Evolutionary conservation across 2,113 vertebrate genomes (phyloP).

Genomic region (Lepidiolamprologus cunningtoni): DNA sequence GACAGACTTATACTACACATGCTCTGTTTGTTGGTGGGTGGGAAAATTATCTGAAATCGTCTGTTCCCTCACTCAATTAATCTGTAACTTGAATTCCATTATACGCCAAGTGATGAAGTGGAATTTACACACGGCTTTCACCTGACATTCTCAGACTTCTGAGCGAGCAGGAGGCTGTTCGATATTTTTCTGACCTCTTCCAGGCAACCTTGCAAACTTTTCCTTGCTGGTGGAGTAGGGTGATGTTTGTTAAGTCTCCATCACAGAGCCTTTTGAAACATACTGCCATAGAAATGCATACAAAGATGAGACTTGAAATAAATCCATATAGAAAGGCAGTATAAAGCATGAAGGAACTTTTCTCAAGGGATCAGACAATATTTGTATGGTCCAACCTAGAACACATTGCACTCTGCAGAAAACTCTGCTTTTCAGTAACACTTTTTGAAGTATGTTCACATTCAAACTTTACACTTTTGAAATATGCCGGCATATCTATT

Average conservation of each 20-base stretch:
- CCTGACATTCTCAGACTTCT: not conserved
- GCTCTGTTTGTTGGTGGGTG: not conserved
- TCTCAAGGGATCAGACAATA: constrained; percentile 19
- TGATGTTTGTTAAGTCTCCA: constrained; percentile 24
- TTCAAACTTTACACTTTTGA: not conserved
- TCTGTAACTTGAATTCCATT: constrained; percentile 18
- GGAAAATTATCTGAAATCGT: not conserved
- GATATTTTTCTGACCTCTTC: constrained; percentile 43
- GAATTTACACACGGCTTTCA: constrained; percentile 13
- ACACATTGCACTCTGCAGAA: not conserved
- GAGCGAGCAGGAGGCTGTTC: constrained; percentile 28
- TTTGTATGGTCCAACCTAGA: constrained; percentile 16
- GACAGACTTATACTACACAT: not conserved
- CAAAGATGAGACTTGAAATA: constrained; percentile 36
- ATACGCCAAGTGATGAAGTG: not conserved
- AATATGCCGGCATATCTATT: not conserved
- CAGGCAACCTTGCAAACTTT: constrained; percentile 19
- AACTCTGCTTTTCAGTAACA: not conserved
- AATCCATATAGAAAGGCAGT: constrained; percentile 7
- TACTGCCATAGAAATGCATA: constrained; percentile 10
- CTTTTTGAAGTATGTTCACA: not conserved
- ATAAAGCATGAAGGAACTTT: constrained; percentile 5
- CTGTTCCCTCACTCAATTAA: not conserved
- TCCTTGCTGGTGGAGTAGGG: not conserved
- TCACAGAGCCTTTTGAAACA: constrained; percentile 24